Conservation (phyloP, 2,113 vertebrate genomes). For the Callopanchax toddi region DNA sequence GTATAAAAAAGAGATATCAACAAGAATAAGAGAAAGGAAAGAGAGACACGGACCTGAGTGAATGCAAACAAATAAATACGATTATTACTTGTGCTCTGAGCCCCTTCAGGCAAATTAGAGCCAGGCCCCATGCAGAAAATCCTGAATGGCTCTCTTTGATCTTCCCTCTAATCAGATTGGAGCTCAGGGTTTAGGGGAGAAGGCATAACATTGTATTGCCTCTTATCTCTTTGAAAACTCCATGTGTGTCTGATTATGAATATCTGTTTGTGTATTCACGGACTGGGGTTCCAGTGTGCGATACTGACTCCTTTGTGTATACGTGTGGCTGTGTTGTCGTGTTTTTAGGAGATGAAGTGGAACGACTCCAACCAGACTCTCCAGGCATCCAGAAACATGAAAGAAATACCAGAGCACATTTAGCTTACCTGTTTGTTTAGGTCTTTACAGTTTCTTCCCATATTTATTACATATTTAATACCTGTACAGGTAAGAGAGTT, state of each 20-base stretch:
- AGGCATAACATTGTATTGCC: conserved; percentile 16
- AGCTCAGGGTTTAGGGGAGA: conserved; percentile 44
- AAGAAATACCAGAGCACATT: too few relatives aligned
- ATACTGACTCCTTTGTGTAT: not conserved
- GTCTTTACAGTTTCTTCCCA: too few relatives aligned
- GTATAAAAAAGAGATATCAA: conserved; percentile 19
- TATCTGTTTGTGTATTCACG: conserved; percentile 20
- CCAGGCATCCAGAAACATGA: too few relatives aligned
- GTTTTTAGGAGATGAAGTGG: too few relatives aligned
- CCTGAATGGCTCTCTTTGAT: conserved; percentile 42
- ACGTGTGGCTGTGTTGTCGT: too few relatives aligned
- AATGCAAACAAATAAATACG: conserved; percentile 23
- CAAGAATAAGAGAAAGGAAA: conserved; percentile 5
- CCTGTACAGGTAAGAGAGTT: too few relatives aligned
- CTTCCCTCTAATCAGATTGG: conserved; percentile 41
- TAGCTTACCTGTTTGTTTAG: too few relatives aligned
- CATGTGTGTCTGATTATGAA: conserved; percentile 18
- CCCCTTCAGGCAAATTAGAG: conserved; percentile 29
- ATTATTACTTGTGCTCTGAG: conserved; percentile 29
- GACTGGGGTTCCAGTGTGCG: not conserved
- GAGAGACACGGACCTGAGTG: conserved; percentile 10
- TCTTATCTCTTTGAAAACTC: conserved; percentile 23
- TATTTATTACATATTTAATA: too few relatives aligned
- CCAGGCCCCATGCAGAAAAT: conserved; percentile 27
- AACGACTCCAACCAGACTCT: too few relatives aligned